These are phyloP conservation scores for Rhea pennata DNA, from an alignment of 2,113 vertebrate species.

Conservation along the genomic window DNA sequence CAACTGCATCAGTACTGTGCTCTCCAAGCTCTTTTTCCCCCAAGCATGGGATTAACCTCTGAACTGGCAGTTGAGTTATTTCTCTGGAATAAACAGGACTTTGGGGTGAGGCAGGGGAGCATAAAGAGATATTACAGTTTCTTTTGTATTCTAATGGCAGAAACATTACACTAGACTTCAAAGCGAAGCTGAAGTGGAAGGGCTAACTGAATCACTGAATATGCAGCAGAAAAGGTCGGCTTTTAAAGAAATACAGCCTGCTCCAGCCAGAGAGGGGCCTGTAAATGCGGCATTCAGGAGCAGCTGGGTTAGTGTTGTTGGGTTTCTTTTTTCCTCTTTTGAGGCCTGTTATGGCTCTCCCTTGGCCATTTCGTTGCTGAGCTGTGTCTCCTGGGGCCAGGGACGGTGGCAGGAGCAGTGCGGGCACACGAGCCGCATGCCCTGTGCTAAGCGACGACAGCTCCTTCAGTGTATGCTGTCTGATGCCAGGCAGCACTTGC, in stretches of 20 bases:
- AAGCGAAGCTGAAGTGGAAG: background rate
- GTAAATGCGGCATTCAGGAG: background rate
- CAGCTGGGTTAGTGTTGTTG: background rate
- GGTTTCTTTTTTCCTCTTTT: background rate
- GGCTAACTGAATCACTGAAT: background rate
- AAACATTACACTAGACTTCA: fast-evolving
- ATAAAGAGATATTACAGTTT: background rate
- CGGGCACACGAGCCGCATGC: conserved; percentile 79
- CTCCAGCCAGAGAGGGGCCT: fast-evolving
- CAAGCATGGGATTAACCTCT: background rate
- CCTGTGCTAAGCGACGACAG: conserved; percentile 79
- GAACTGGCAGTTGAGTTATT: background rate
- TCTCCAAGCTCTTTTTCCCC: background rate
- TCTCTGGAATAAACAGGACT: background rate
- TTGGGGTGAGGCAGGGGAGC: background rate
- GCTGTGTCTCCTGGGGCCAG: background rate
- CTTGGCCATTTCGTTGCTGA: background rate
- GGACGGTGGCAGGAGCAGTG: conserved; percentile 50
- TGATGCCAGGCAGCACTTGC: conserved; percentile 74
- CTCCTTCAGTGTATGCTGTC: conserved; percentile 50
- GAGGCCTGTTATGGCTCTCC: background rate
- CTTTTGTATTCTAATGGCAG: background rate
- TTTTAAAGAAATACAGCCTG: background rate
- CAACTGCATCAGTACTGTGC: background rate
- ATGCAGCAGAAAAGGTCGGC: background rate